Evolutionary conservation across 2,113 vertebrate species (phyloP).

Genomic region (Laticauda colubrina): DNA sequence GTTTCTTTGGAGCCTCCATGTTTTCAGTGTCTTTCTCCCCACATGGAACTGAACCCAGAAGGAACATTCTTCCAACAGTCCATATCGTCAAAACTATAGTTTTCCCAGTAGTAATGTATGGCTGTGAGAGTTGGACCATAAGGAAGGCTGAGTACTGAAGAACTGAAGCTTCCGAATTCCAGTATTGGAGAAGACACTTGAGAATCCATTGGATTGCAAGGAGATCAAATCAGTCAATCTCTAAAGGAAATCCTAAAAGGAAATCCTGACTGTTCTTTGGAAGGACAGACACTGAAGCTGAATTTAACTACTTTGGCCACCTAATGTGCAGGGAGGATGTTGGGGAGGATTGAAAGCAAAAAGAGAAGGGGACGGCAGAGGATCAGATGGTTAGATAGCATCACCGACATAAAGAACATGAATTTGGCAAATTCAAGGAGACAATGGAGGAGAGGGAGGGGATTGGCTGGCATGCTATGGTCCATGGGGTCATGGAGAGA

Average conservation of each 20-base stretch:
- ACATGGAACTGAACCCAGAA: no score
- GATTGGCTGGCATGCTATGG: neutral
- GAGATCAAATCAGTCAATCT: neutral
- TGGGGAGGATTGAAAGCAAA: neutral
- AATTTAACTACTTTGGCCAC: neutral
- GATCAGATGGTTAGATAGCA: neutral
- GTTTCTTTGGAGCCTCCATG: no score
- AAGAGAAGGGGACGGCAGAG: neutral
- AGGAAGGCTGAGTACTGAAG: neutral
- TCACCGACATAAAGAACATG: neutral
- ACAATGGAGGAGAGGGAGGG: neutral
- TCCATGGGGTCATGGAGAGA: neutral
- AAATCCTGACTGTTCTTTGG: neutral
- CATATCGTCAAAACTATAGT: neutral
- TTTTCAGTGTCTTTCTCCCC: no score
- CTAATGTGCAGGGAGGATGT: neutral
- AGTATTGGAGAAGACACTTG: neutral
- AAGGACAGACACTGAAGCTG: neutral
- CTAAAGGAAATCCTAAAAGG: neutral
- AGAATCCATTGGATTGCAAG: neutral
- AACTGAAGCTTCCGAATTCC: neutral
- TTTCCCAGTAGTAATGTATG: neutral
- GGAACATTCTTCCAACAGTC: neutral
- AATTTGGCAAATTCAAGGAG: neutral
- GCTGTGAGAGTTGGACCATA: neutral